These are phyloP conservation scores for Drosophila rellima DNA, from an alignment of 2,888 invertebrate genomes.

Conservation along the genomic window DNA sequence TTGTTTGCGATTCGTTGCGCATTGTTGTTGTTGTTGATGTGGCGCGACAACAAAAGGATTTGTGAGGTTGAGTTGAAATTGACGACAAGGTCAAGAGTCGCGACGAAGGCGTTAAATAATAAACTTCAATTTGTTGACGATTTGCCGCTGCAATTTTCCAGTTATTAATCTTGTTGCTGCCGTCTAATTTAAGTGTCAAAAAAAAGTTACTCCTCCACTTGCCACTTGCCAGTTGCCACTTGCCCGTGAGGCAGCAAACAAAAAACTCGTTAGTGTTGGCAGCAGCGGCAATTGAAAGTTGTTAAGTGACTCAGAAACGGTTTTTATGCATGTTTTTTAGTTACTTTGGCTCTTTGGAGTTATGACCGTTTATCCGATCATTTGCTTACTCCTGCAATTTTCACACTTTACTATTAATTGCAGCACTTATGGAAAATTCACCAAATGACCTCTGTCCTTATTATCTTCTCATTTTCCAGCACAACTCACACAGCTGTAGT, in stretches of 20 bases:
- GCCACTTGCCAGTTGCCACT: slow-evolving; percentile 15
- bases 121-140: slow-evolving; percentile 59
- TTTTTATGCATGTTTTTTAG: slow-evolving; percentile 26
- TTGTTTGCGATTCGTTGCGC: slow-evolving; percentile 8
- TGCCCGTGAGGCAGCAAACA: slow-evolving; percentile 26
- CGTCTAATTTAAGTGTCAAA: slow-evolving; percentile 45
- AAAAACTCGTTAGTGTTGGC: slow-evolving; percentile 58
- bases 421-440: slow-evolving; percentile 44
- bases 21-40: slow-evolving; percentile 21
- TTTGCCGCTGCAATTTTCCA: slow-evolving; percentile 69
- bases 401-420: slow-evolving; percentile 64
- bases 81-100: slow-evolving; percentile 67
- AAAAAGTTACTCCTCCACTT: slow-evolving; percentile 23
- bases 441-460: slow-evolving; percentile 26
- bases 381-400: slow-evolving; percentile 53
- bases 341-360: slow-evolving; percentile 15
- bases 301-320: slow-evolving; percentile 69
- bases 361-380: slow-evolving; percentile 38
- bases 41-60: slow-evolving; percentile 50
- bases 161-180: slow-evolving; percentile 66
- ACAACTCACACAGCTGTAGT: slow-evolving; percentile 67
- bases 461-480: slow-evolving; percentile 33
- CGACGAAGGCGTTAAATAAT: slow-evolving; percentile 48
- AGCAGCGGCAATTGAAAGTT: slow-evolving; percentile 71
- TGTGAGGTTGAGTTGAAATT: slow-evolving; percentile 34